These are phyloP conservation scores for Hydraecia micacea DNA, from an alignment of 2,888 invertebrate genomes.

Conservation along the genomic window DNA sequence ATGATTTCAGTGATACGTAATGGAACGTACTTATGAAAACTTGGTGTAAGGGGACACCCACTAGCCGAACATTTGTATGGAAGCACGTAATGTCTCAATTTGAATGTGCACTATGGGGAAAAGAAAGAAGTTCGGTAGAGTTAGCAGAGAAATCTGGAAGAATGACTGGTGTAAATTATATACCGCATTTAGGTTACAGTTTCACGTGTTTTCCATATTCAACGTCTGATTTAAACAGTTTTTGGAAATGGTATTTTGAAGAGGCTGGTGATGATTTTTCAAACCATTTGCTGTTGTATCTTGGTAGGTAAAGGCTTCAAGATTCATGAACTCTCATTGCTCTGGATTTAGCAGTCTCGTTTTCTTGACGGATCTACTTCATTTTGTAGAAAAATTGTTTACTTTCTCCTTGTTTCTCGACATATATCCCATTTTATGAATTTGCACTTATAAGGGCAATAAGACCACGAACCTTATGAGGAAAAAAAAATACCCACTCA, in stretches of 20 bases:
- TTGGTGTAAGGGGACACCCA: constrained; percentile 78
- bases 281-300: neutral
- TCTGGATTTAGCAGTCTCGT: neutral
- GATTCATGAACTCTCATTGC: neutral
- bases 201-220: neutral
- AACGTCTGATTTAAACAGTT: neutral
- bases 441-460: neutral
- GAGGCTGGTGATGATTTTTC: neutral
- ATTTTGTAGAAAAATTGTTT: neutral
- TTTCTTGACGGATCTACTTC: neutral
- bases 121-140: constrained; percentile 81
- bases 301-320: neutral
- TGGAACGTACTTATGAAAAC: constrained; percentile 72
- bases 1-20: constrained; percentile 65
- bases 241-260: neutral
- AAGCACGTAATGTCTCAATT: constrained; percentile 87
- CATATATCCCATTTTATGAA: neutral
- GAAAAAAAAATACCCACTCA: constrained; percentile 6
- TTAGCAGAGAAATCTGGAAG: constrained; percentile 67
- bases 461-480: constrained; percentile 24
- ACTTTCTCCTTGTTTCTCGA: neutral
- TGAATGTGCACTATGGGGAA: constrained; percentile 80
- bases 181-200: neutral
- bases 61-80: constrained; percentile 77
- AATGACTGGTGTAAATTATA: neutral